Percentiles rank a stretch among this genome's conserved stretches.
phyloP scores from a whole-genome alignment of 2,113 vertebrate species.

The Ctenomys sociabilis region DNA sequence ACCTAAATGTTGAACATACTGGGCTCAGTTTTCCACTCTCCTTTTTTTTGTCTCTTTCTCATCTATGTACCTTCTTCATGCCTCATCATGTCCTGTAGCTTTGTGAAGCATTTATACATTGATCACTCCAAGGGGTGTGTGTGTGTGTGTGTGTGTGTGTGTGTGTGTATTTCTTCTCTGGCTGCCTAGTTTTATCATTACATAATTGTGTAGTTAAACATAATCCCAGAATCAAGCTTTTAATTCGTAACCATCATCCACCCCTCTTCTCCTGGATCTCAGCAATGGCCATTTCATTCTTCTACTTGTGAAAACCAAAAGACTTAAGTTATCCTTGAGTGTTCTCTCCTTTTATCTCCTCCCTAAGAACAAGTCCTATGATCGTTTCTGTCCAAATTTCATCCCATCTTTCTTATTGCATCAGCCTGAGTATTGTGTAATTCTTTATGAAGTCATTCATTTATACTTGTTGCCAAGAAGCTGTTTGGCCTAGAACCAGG shows the following conservation, averaged over 20 bases:
- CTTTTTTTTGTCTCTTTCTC: background rate
- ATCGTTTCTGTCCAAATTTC: background rate
- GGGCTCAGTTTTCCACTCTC: background rate
- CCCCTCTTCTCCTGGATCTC: background rate
- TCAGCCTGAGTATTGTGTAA: background rate
- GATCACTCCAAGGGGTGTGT: background rate
- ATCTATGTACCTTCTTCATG: background rate
- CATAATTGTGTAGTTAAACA: background rate
- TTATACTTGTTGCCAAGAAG: background rate
- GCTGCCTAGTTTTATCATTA: background rate
- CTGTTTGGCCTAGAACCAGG: background rate
- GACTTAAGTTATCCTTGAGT: background rate
- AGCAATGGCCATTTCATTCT: background rate
- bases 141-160: background rate
- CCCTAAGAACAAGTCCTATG: background rate
- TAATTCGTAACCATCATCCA: background rate
- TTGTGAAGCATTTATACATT: background rate
- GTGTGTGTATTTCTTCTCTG: background rate
- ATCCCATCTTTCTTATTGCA: background rate
- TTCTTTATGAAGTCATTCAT: background rate
- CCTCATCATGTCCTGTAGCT: background rate
- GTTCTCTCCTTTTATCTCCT: background rate
- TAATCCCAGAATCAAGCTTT: background rate
- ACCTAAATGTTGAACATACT: background rate
- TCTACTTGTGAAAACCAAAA: background rate